Percentiles rank a stretch among this genome's conserved stretches.
Evolutionary conservation across 2,797 vertebrate genomes (phyloP).

Genomic region (Lycodopsis pacificus): DNA sequence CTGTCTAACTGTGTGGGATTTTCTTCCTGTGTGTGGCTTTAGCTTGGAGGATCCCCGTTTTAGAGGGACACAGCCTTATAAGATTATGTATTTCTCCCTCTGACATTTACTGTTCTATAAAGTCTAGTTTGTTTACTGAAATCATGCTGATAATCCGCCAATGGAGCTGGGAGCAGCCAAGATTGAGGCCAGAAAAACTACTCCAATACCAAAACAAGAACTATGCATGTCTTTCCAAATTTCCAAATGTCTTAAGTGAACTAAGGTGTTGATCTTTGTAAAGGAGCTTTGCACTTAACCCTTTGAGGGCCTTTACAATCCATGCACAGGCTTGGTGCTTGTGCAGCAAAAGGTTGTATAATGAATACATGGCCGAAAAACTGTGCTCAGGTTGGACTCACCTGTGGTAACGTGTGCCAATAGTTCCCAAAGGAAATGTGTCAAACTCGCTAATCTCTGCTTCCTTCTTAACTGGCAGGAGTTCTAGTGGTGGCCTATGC

Average conservation of each 20-base stretch:
- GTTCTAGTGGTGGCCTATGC: neutral
- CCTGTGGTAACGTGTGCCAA: neutral
- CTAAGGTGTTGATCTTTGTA: neutral
- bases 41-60: neutral
- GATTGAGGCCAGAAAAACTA: neutral
- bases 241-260: neutral
- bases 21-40: neutral
- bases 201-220: neutral
- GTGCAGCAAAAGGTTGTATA: neutral
- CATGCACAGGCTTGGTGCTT: neutral
- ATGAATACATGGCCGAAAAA: neutral
- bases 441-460: neutral
- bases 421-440: neutral
- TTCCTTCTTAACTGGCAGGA: neutral
- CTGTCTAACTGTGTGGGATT: neutral
- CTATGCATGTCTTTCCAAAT: neutral
- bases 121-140: neutral
- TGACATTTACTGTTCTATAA: constrained; percentile 1
- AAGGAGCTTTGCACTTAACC: neutral
- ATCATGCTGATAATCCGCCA: neutral
- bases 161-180: neutral
- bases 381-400: neutral
- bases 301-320: neutral
- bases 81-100: neutral
- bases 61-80: neutral